These are phyloP conservation scores for Macrosteles quadrilineatus DNA, from an alignment of 1,140 invertebrate species.

Conservation along the genomic window DNA sequence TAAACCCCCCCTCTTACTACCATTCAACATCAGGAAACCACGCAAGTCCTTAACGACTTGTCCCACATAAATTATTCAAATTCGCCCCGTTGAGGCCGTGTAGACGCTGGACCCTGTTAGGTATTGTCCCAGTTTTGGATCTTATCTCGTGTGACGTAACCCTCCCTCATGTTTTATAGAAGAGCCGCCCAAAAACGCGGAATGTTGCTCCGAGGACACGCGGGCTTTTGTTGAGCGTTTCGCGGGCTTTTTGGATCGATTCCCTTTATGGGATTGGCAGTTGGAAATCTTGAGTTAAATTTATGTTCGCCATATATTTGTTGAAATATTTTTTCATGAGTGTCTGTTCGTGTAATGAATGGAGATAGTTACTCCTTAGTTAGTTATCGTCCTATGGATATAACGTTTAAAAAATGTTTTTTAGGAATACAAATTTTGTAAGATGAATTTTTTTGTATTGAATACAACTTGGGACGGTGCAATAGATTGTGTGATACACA, in stretches of 20 bases:
- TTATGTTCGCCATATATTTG: not conserved
- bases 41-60: not conserved
- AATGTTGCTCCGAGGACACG: conserved; percentile 9
- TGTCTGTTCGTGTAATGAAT: not conserved
- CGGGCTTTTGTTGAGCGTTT: not conserved
- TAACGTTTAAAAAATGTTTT: not conserved
- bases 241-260: not conserved
- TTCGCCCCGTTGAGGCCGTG: not conserved
- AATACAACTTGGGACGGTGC: too few species aligned
- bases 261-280: not conserved
- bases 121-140: not conserved
- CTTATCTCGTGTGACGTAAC: not conserved
- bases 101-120: not conserved
- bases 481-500: too few species aligned
- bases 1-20: too few species aligned
- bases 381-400: not conserved
- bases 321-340: not conserved
- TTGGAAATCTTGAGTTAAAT: not conserved
- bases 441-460: too few species aligned
- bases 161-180: not conserved
- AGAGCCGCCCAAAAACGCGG: not conserved
- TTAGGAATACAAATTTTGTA: too few species aligned
- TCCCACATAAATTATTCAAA: conserved; percentile 24
- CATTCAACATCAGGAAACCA: not conserved
- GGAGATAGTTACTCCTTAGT: not conserved